A percentile compares a stretch with the other conserved stretches of the same genome.
phyloP scores from a whole-genome alignment of 2,888 invertebrate species.

The Phymatocera aterrima region DNA sequence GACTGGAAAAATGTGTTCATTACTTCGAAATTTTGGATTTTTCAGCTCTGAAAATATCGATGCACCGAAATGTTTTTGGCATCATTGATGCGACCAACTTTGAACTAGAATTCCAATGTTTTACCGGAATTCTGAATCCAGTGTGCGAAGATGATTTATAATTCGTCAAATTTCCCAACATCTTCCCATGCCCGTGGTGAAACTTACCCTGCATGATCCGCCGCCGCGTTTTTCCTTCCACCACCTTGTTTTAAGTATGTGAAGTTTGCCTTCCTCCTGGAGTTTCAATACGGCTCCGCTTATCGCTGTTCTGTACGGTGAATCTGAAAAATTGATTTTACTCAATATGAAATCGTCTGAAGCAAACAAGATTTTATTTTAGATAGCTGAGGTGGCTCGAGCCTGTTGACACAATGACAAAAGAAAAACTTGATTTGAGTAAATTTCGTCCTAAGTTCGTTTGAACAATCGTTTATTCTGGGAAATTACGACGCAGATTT shows the following conservation, averaged over 20 bases:
- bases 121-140: no score
- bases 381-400: slow-evolving; percentile 9
- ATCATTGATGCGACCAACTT: no score
- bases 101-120: no score
- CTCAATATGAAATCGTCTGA: not conserved
- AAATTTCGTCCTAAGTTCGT: not conserved
- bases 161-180: no score
- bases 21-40: no score
- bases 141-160: no score
- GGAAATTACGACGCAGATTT: not conserved
- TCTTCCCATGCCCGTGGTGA: no score
- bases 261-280: slow-evolving; percentile 96
- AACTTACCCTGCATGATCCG: slow-evolving; percentile 87
- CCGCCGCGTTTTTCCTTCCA: slow-evolving; percentile 97
- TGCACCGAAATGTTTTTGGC: no score
- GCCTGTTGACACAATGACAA: not conserved
- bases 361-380: slow-evolving; percentile 32
- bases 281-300: slow-evolving; percentile 96
- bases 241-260: slow-evolving; percentile 96
- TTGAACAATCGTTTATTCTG: not conserved
- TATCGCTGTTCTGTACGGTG: slow-evolving; percentile 94
- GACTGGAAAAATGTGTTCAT: no score
- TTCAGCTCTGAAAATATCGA: no score
- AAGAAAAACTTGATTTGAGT: not conserved
- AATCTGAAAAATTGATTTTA: slow-evolving; percentile 79